A percentile compares a stretch with the other conserved stretches of the same genome.
phyloP scores from a whole-genome alignment of 92 coral and sea anemone species.

The Galaxea fascicularis region DNA sequence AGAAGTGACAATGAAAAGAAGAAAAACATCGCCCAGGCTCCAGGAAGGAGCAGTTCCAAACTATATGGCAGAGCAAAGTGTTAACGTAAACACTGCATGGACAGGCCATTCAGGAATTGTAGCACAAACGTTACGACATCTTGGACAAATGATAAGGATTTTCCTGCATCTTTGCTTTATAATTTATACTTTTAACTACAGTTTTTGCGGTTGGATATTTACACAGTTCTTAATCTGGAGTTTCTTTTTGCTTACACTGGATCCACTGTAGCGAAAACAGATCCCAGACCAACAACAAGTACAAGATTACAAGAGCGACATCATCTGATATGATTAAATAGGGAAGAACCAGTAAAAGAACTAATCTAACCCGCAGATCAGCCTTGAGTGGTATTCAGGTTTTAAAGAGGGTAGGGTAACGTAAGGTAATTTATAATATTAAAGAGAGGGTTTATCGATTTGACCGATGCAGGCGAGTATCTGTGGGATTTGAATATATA shows the following conservation, averaged over 20 bases:
- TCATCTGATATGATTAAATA: too few species aligned
- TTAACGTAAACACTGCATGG: not conserved
- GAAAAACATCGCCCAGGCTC: not conserved
- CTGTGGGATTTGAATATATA: too few species aligned
- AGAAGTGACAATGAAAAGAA: constrained; percentile 6
- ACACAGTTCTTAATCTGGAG: constrained; percentile 17
- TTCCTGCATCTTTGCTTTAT: constrained; percentile 16
- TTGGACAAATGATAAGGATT: not conserved
- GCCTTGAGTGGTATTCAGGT: too few species aligned
- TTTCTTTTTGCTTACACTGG: not conserved
- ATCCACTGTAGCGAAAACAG: not conserved
- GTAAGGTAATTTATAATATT: too few species aligned
- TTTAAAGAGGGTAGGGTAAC: too few species aligned
- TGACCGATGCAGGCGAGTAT: too few species aligned
- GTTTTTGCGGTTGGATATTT: constrained; percentile 1
- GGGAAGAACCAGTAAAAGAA: too few species aligned
- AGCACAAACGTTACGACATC: not conserved
- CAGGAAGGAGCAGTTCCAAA: not conserved
- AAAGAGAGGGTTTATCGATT: too few species aligned
- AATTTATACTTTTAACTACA: constrained; percentile 10
- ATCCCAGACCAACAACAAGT: not conserved
- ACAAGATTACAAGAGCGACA: not conserved
- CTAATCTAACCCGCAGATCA: too few species aligned
- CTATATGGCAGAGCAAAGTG: not conserved
- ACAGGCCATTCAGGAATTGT: not conserved